Conservation (phyloP, 2,888 invertebrate species). For the Pyrgus malvae region DNA sequence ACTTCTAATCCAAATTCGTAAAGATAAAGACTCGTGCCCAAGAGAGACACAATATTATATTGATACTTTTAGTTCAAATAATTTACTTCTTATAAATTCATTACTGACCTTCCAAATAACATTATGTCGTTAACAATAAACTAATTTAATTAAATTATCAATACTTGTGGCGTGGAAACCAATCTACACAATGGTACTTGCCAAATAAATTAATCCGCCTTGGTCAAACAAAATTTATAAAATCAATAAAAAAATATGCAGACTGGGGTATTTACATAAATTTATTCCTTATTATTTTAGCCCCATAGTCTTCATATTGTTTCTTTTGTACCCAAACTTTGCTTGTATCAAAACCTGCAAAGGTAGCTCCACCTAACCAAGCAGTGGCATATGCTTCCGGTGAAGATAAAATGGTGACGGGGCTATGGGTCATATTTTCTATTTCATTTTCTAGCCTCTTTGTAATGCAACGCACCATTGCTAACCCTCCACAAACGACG, state of each 20-base stretch:
- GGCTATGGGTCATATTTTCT: conserved; percentile 34
- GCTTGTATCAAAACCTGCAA: conserved; percentile 53
- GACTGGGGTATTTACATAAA: no score
- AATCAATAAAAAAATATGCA: neutral
- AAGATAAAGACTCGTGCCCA: no score
- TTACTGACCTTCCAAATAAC: no score
- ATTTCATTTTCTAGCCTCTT: conserved; percentile 51
- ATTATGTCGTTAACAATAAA: no score
- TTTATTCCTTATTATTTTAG: conserved; percentile 56
- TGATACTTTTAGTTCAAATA: no score
- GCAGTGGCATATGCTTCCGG: conserved; percentile 52
- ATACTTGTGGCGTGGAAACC: no score
- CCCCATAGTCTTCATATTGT: conserved; percentile 63
- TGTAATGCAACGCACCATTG: conserved; percentile 52
- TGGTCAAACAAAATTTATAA: neutral
- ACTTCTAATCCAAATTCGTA: no score
- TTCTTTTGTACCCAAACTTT: conserved; percentile 57
- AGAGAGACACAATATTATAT: no score
- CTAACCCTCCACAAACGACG: conserved; percentile 56
- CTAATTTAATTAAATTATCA: no score
- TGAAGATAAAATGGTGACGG: conserved; percentile 46
- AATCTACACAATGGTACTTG: neutral
- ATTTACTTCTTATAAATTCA: no score
- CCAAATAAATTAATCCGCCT: neutral
- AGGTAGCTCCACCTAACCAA: conserved; percentile 67